phyloP scores from a whole-genome alignment of 2,113 vertebrate genomes.

The Sminthopsis crassicaudata region DNA sequence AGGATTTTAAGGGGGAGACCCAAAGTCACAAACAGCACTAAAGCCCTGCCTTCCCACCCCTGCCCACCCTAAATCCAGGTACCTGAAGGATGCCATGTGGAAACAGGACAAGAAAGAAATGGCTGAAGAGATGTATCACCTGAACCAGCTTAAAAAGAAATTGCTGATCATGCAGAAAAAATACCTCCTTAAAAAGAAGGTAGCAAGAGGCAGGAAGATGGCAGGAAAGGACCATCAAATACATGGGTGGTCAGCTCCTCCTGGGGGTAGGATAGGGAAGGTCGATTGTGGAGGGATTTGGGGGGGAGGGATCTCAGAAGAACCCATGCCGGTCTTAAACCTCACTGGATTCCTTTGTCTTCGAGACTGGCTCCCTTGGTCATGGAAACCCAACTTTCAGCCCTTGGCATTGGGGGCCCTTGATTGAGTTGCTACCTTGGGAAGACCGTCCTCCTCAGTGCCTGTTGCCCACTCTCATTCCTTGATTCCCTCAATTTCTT shows the following conservation, averaged over 20 bases:
- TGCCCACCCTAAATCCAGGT: constrained; percentile 57
- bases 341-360: neutral
- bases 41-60: neutral
- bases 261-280: neutral
- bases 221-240: neutral
- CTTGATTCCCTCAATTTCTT: neutral
- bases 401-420: neutral
- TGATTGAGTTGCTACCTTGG: neutral
- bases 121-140: constrained; percentile 44
- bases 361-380: neutral
- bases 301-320: neutral
- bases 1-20: neutral
- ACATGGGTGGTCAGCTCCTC: neutral
- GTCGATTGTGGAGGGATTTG: neutral
- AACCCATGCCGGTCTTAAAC: neutral
- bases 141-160: constrained; percentile 62
- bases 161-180: constrained; percentile 14
- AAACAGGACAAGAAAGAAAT: constrained; percentile 64
- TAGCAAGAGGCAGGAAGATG: constrained; percentile 19
- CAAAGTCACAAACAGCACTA: neutral
- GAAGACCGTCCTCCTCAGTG: neutral
- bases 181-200: constrained; percentile 28
- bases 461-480: neutral
- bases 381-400: neutral
- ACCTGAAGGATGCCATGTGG: constrained; percentile 77